Evolutionary conservation across 2,888 invertebrate genomes (phyloP), one percentile per base, ranked within the genome.

Genomic region (Philonicus albiceps): DNA sequence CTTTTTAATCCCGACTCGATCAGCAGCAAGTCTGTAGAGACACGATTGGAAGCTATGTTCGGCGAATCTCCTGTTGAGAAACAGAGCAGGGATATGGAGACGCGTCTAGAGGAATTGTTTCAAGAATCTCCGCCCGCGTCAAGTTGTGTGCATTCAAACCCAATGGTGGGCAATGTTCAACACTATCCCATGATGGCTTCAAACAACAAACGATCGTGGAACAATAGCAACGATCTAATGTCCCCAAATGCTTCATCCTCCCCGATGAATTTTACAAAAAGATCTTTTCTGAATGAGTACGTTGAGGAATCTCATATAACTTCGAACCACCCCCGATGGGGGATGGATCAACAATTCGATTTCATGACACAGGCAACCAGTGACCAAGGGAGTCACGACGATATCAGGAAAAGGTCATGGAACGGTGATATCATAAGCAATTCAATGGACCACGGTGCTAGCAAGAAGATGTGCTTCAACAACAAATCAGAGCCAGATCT

Each of bases 31-130:
- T 91, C 92, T 0, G 92, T 92, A 81, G 93, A 92, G 87, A 92
- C 91, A 6, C 90, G 92, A 7, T 89, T 92, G 53, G 92, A 93
- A 87, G 92, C 92, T 11, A 92, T 92, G 91, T 92, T 92, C 76
- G 92, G 92, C 0, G 92, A 92, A 88, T 92, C 92, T 0, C 92
- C 92, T 0, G 92, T 92, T 84, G 89, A 90, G 34, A 89, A 90
- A 86, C 87, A 88, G 11, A 89, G 88, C 2, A 87, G 87, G 34
- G 92, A 92, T 87, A 90, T 92, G 87, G 92, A 92, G 87, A 90
- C 92, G 1, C 91, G 92, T 53, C 88, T 92, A 64, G 92, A 92
- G 81, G 92, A 92, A 80, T 90, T 92, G 4, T 93, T 93, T 88
- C 91, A 92, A 27, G 91, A 91, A 49, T 76, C 19, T 83, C 55